Evolutionary conservation across 1,140 invertebrate species (phyloP).

Genomic region (Dermatophagoides farinae): DNA sequence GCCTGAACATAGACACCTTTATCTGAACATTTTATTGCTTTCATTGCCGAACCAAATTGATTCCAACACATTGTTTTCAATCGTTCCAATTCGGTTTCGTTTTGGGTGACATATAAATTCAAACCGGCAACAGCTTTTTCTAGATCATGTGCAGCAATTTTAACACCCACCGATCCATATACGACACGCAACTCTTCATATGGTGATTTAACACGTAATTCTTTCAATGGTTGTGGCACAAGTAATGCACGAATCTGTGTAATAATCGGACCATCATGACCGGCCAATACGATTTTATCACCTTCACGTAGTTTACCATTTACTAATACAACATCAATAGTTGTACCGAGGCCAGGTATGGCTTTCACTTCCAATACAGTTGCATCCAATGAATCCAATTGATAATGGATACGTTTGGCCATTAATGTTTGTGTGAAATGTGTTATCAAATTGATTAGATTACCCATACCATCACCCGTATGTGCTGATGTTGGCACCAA

Average conservation of each 20-base stretch:
- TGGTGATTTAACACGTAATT: constrained; percentile 88
- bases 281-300: constrained; percentile 82
- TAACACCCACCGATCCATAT: constrained; percentile 87
- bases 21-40: constrained; percentile 68
- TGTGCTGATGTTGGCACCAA: constrained; percentile 94
- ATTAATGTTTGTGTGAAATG: constrained; percentile 74
- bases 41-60: constrained; percentile 46
- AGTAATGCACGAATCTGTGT: constrained; percentile 90
- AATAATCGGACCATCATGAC: constrained; percentile 91
- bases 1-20: constrained; percentile 96
- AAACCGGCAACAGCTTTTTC: constrained; percentile 86
- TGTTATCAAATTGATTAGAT: constrained; percentile 76
- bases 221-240: constrained; percentile 92
- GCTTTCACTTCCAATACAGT: constrained; percentile 99
- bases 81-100: constrained; percentile 79
- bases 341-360: constrained; percentile 87
- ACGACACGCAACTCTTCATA: constrained; percentile 91
- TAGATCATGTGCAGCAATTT: constrained; percentile 90
- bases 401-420: constrained; percentile 67
- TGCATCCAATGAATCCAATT: constrained; percentile 71
- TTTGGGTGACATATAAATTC: constrained; percentile 60
- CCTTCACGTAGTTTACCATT: constrained; percentile 81
- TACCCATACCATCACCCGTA: constrained; percentile 94
- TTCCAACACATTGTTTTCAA: constrained; percentile 32
- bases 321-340: constrained; percentile 93